Base-by-base conservation (phyloP, 2,113 vertebrate genomes). In the Psittacus erithacus region DNA sequence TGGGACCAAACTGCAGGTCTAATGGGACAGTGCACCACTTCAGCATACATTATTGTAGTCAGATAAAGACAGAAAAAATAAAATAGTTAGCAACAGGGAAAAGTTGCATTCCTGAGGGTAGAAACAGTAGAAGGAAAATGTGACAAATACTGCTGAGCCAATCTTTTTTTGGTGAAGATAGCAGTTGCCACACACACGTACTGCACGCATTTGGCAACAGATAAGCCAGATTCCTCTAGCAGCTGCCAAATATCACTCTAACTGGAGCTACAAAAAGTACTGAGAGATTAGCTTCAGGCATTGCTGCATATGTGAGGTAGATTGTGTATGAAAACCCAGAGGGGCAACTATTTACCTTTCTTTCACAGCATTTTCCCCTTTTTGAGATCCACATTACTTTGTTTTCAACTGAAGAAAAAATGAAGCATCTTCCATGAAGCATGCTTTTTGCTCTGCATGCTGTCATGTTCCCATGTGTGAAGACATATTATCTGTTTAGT, bases 161-260 rank as follows among this genome's bases (percentile, higher is more conserved):
- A 86, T 82, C 76, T 81, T 84, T 87, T 94, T 93, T 88, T 97
- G 95, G 85, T 95, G 93, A 90, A 94, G 85, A 95, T n/a, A 88
- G 89, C 91, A 89, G 84, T 96, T 96, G 87, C 95, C 92, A 94
- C 79, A 92, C 70, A 93, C 82, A 82, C 2, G 28, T 87, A 89
- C 77, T 87, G 44, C 62, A 71, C 3, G 52, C 74, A 77, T 96
- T 96, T 95, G 96, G 96, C 88, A 91, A 95, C 83, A 94, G 83
- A 84, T 55, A 89, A 87, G 44, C 90, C 86, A 92, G 86, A 95
- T 91, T 86, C 92, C 92, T 91, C 70, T 31, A 95, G 83, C 86
- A 85, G 67, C 79, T 86, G 71, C 75, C 86, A 82, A 88, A 67
- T 74, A 92, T 82, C 76, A 67, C 91, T 93, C 44, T 88, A 88